These are phyloP conservation scores for Sinodicranocentrus sp. DNA, from an alignment of 2,888 invertebrate species.

Conservation along the genomic window DNA sequence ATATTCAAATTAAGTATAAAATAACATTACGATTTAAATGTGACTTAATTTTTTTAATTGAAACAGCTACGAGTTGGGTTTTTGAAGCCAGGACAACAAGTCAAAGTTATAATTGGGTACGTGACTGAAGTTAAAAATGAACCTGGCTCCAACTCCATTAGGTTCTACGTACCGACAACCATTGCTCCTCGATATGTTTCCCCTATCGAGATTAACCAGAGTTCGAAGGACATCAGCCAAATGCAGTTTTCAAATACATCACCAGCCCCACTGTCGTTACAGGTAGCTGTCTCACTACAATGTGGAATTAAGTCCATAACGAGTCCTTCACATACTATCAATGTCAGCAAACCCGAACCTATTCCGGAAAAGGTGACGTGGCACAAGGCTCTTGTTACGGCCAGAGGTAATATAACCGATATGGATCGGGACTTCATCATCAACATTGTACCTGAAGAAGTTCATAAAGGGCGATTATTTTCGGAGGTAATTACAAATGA, in stretches of 20 bases:
- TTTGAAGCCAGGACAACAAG: conserved; percentile 74
- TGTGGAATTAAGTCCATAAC: conserved; percentile 71
- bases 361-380: conserved; percentile 66
- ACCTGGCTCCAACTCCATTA: conserved; percentile 66
- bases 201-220: conserved; percentile 54
- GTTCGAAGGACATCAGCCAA: conserved; percentile 68
- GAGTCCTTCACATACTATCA: conserved; percentile 72
- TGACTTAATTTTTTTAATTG: not conserved
- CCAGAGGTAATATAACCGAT: conserved; percentile 63
- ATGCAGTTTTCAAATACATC: conserved; percentile 70
- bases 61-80: conserved; percentile 70
- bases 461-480: conserved; percentile 79
- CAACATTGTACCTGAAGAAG: conserved; percentile 78
- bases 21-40: not conserved
- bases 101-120: conserved; percentile 74
- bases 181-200: conserved; percentile 76
- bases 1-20: not conserved
- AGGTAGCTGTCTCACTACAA: conserved; percentile 72
- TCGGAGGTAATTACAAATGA: conserved; percentile 77
- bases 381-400: conserved; percentile 67
- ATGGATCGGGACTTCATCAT: conserved; percentile 78
- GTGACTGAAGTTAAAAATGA: conserved; percentile 76
- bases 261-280: conserved; percentile 72
- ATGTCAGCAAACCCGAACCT: conserved; percentile 41
- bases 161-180: conserved; percentile 76